Base-by-base conservation (phyloP, 2,888 invertebrate species). In the Diploptera punctata region DNA sequence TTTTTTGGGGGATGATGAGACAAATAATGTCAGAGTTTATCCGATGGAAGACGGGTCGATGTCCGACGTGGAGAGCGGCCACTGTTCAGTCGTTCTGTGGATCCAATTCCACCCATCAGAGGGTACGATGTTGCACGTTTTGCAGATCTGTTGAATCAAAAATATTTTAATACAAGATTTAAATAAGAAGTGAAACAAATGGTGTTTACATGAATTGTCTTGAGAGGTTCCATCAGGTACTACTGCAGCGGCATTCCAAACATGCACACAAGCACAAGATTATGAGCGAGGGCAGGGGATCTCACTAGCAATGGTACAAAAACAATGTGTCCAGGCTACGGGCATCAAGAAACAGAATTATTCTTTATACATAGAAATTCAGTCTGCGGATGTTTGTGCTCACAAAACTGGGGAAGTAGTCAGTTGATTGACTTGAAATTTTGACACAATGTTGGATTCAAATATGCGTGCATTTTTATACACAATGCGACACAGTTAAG, bases 71-170 rank as follows among this genome's bases (percentile, higher is more conserved):
- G 54, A 9, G 68, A 54, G n/a, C 65, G 68, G 7, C 57, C 38
- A 65, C 73, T 67, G 7, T 65, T 69, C 54, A 13, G 54, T 33
- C 54, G 62, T 47, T 70, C 70, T 16, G 47, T 21, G 3, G 67
- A 73, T 7, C 73, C 73, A 18, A 75, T 74, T 73, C 79, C 81
- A 70, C 80, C 79, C 75, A 81, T 79, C 49, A 80, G 79, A 26
- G 84, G 84, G 75, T 84, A 85, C 3, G 85, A 84, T 38, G 83
- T 82, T 38, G 85, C 83, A 71, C 85, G 82, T 76, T 85, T 86
- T 44, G 85, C 82, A 76, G 84, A 82, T 79, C 85, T 85, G 60
- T 16, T 16, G 26, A n/a, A 52, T 21, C 3, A 52, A 10, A 10
- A 5, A 24, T 52, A 52, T 13, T 21, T 10, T 52, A 3, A 21